Evolutionary conservation across 92 coral and sea anemone genomes (phyloP).

Genomic region (Pocillopora grandis): DNA sequence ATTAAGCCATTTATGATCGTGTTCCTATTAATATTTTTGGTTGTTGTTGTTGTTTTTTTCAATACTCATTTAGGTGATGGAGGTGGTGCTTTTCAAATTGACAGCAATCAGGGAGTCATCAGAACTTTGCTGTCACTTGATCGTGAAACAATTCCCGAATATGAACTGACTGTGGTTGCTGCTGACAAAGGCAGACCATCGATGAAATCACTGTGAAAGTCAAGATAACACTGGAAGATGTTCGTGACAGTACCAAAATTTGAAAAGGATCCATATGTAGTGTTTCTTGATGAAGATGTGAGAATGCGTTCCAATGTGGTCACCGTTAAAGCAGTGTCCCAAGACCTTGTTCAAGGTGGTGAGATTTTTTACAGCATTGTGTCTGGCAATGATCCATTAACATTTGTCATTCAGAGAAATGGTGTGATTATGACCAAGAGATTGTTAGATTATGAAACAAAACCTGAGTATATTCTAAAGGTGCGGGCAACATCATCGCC

Average conservation of each 20-base stretch:
- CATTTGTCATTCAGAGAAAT: constrained; percentile 66
- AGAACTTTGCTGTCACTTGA: constrained; percentile 71
- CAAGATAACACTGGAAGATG: constrained; percentile 70
- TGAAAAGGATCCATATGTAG: constrained; percentile 58
- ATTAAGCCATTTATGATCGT: too few species aligned
- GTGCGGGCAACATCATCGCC: constrained; percentile 82
- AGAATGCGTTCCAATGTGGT: constrained; percentile 49
- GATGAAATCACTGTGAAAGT: constrained; percentile 63
- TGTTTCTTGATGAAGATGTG: constrained; percentile 58
- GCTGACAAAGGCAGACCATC: constrained; percentile 79
- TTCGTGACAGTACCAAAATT: constrained; percentile 89
- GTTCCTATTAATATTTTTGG: not conserved
- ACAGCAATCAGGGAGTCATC: constrained; percentile 79
- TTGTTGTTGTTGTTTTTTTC: not conserved
- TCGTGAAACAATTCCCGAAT: constrained; percentile 78
- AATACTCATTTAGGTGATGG: constrained; percentile 67
- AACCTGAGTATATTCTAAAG: constrained; percentile 68
- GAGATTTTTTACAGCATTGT: constrained; percentile 72
- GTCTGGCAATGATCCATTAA: constrained; percentile 71
- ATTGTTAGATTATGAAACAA: constrained; percentile 78
- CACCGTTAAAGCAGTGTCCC: constrained; percentile 75
- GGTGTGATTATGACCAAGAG: constrained; percentile 73
- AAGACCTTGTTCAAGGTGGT: constrained; percentile 61
- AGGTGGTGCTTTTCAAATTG: constrained; percentile 81
- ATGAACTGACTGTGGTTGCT: constrained; percentile 78